These are phyloP conservation scores for Arizona elegans DNA, from an alignment of 2,113 vertebrate genomes.

Conservation along the genomic window DNA sequence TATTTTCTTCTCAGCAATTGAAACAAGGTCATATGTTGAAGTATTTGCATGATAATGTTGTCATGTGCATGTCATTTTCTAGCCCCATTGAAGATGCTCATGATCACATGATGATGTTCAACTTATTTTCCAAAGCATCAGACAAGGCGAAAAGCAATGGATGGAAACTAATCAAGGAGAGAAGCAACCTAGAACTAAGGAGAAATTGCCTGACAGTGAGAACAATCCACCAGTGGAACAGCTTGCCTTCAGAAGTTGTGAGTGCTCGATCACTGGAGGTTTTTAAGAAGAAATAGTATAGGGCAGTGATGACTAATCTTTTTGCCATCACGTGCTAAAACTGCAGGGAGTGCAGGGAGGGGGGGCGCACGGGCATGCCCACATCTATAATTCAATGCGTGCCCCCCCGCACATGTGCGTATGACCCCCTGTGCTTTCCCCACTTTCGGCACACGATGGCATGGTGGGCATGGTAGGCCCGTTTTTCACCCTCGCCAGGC, in stretches of 20 bases:
- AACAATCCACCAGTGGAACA: background rate
- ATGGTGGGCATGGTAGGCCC: too few relatives aligned
- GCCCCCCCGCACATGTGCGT: too few relatives aligned
- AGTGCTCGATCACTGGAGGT: background rate
- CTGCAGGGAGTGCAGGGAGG: too few relatives aligned
- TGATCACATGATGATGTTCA: background rate
- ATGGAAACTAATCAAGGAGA: background rate
- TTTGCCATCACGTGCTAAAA: too few relatives aligned
- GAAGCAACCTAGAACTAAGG: background rate
- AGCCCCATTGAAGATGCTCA: background rate
- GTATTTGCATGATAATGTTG: background rate
- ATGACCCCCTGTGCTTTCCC: too few relatives aligned
- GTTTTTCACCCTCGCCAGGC: too few relatives aligned
- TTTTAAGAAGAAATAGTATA: background rate
- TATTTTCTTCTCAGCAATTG: background rate
- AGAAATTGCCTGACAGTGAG: background rate
- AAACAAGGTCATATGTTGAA: background rate
- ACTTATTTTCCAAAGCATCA: background rate
- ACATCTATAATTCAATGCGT: too few relatives aligned
- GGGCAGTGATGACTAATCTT: too few relatives aligned
- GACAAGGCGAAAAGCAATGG: background rate
- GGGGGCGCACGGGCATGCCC: too few relatives aligned
- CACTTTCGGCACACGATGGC: too few relatives aligned
- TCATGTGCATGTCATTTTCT: background rate
- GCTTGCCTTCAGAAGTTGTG: background rate